Base-by-base conservation (phyloP, 2,888 invertebrate genomes). In the Thecophora atra region DNA sequence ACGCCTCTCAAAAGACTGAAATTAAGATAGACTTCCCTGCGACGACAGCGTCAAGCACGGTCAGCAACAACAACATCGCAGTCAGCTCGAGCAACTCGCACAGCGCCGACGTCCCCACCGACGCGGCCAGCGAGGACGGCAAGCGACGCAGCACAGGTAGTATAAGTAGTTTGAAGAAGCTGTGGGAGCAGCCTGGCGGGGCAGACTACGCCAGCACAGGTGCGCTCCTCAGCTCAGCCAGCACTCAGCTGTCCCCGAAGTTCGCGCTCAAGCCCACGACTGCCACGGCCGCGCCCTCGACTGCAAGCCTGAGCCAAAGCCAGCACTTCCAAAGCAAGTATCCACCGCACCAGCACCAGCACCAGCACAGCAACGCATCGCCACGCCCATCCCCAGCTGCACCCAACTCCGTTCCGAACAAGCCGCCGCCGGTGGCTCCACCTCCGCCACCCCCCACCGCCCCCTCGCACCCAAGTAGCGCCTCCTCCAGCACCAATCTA, bases 141-240 rank as follows among this genome's bases (percentile, higher is more conserved):
- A 96, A 96, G 85, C 89, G 96, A 17, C 92, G 94, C 77, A 96
- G 96, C 86, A 96, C 96, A 65, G 96, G 96, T 75, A 95, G 95
- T 87, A 97, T 97, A 82, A 95, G 93, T 84, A 96, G 95, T 86
- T 88, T 97, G 80, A 96, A 96, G 85, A 95, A 95, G 86, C 88
- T 97, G 76, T 97, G 97, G 97, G 97, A 97, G 87, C 93, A 92
- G 77, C 94, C 93, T 83, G 92, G 92, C 30, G 75, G 76, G 63
- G 77, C 77, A 70, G 83, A 82, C 63, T 87, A 87, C 76, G 78
- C 81, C 72, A 79, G 84, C 76, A 80, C 80, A 63, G 91, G 72
- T 58, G 70, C 72, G 56, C 74, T 51, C 65, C 65, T 65, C 69
- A 73, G 62, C 67, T 70, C 47, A 51, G 76, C 75, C 74, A 77